Evolutionary conservation across 1,140 invertebrate genomes (phyloP), one percentile per base, ranked within the genome.

Genomic region (Drosophila ironensis): DNA sequence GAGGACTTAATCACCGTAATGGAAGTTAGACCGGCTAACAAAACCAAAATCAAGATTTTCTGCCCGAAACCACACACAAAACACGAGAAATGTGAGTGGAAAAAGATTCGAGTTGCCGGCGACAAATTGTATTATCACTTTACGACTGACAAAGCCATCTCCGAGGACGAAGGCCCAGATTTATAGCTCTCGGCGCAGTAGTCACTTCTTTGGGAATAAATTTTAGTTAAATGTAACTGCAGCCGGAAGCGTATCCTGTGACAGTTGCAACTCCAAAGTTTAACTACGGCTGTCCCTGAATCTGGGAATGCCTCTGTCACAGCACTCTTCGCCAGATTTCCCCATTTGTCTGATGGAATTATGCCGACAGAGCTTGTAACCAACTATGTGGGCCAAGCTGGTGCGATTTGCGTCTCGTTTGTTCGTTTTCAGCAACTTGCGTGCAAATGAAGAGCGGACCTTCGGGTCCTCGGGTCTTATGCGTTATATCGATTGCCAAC

Each of bases 401-500:
- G n/a, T n/a, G n/a, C n/a, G n/a, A 33, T 33, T 33, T 33, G n/a
- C 11, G 6, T 24, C 2, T n/a, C 16, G 41, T 24, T 11, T 44
- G 38, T 17, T 37, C 8, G n/a, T 16, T 7, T 45, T 41, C 20
- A 12, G 27, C 7, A 20, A 25, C 16, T 59, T 42, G 52, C 17
- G 41, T n/a, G 22, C 30, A 63, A 22, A 6, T 42, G 42, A 41
- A 3, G 4, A 40, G 11, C 25, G 22, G 27, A 28, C 19, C 28
- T 33, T 27, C 30, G 20, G 19, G 8, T 33, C 8, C 12, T 17
- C 27, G 37, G 40, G 48, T 61, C 71, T 57, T 75, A 67, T 75
- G 45, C 41, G 33, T 57, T 52, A 70, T 72, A 75, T 81, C 63
- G 72, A 81, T 67, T 56, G 54, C 52, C 33, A 14, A 37, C 33